Conservation (phyloP, 1,140 invertebrate genomes). For the Drosophila gunungcola region DNA sequence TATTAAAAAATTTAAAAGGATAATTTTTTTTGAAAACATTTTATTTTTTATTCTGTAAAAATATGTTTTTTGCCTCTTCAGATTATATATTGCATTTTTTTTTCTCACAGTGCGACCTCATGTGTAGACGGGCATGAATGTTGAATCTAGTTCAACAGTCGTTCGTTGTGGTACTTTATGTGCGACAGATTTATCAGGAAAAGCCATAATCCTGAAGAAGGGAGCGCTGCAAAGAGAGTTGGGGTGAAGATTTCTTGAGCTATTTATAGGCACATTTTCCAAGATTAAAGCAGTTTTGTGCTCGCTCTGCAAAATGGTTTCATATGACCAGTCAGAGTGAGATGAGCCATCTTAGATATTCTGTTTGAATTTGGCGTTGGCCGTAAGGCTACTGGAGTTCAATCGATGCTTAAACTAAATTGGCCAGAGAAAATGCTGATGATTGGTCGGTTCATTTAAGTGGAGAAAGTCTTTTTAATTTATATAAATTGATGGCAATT, state of each 20-base stretch:
- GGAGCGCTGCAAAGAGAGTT: background rate
- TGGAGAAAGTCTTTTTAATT: slow-evolving; percentile 1
- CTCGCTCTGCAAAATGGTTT: slow-evolving; percentile 20
- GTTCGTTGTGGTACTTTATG: slow-evolving; percentile 52
- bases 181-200: slow-evolving; percentile 60
- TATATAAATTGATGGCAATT: slow-evolving; percentile 2
- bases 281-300: slow-evolving; percentile 41
- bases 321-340: slow-evolving; percentile 6
- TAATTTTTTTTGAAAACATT: too few species aligned
- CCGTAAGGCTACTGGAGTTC: slow-evolving; percentile 12
- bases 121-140: slow-evolving; percentile 34
- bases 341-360: slow-evolving; percentile 38
- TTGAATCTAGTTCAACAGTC: slow-evolving; percentile 50
- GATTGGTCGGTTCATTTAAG: background rate
- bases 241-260: slow-evolving; percentile 17
- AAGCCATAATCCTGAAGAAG: slow-evolving; percentile 47
- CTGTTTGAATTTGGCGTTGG: slow-evolving; percentile 35
- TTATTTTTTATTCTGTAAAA: too few species aligned
- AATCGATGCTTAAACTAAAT: slow-evolving; percentile 21
- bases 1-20: too few species aligned
- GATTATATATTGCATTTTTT: too few species aligned
- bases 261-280: slow-evolving; percentile 56
- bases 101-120: slow-evolving; percentile 8
- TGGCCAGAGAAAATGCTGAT: slow-evolving; percentile 10
- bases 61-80: too few species aligned